Evolutionary conservation across 2,113 vertebrate species (phyloP), one percentile per base, ranked within the genome.

Genomic region (Atlantisia rogersi): DNA sequence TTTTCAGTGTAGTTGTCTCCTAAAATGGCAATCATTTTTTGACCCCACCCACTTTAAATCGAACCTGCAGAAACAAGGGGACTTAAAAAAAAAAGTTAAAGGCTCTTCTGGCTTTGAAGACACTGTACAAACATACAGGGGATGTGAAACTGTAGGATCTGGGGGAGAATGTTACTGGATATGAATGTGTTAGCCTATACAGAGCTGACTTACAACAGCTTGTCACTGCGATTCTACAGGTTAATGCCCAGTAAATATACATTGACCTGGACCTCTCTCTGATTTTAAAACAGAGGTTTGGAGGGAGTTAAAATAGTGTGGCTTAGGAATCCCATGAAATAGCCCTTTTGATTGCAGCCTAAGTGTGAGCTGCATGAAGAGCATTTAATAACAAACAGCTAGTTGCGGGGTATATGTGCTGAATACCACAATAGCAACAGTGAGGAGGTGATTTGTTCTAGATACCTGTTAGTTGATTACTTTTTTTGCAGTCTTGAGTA

Each of bases 321-420:
- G 69, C 39, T 85, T 90, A 58, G n/a, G 28, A n/a, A 82, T 80
- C 68, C 29, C 22, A 55, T 81, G 71, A 91, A 95, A 70, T 55
- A 64, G 22, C 40, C 32, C 31, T n/a, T 95, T 85, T 94, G 67
- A 67, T 55, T 90, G 58, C 46, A 62, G 59, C 55, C 88, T 88
- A 85, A 56, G 68, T 70, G 48, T 70, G 64, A 94, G 94, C 71
- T 82, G 37, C 4, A 0, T 48, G 40, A 67, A n/a, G 58, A 73
- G 64, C 4, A 5, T 90, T 88, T 94, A 95, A 74, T 82, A 89
- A 90, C 60, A 90, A 87, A 56, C 75, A 76, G 12, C 46, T 84
- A 70, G 79, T 88, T 94, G 37, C 93, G 62, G 39, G 10, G 7
- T 78, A 35, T 94, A 26, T 31, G 44, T 83, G 46, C 52, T 70